Evolutionary conservation across 2,797 vertebrate genomes (phyloP).

Genomic region (Nasua narica): DNA sequence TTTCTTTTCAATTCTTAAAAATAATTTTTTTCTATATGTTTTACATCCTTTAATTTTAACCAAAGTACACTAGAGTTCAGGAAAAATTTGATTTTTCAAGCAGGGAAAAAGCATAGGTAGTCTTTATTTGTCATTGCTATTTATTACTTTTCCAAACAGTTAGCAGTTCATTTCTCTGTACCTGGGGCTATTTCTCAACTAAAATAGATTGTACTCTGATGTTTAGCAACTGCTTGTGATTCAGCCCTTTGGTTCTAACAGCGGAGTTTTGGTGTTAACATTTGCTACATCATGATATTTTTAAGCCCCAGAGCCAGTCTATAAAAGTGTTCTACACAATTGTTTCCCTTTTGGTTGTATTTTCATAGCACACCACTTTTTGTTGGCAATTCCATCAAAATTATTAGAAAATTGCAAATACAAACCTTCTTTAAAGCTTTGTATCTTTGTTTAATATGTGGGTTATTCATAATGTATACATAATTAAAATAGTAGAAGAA

Average conservation of each 20-base stretch:
- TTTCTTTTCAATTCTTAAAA: not conserved
- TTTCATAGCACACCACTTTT: not conserved
- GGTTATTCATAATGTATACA: not conserved
- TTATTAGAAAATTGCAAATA: not conserved
- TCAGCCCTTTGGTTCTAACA: not conserved
- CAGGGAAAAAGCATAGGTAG: not conserved
- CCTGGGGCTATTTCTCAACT: slow-evolving; percentile 33
- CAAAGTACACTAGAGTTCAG: not conserved
- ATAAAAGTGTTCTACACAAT: not conserved
- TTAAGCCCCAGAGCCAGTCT: not conserved
- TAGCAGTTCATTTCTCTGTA: not conserved
- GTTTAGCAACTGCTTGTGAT: slow-evolving; percentile 41
- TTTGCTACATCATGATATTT: slow-evolving; percentile 13
- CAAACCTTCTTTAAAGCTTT: not conserved
- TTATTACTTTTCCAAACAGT: slow-evolving; percentile 36
- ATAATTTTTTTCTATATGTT: not conserved
- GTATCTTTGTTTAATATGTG: not conserved
- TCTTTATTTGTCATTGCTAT: not conserved
- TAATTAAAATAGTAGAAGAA: not conserved
- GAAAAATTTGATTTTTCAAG: not conserved
- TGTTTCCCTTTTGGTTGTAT: not conserved
- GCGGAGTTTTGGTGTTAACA: slow-evolving; percentile 6
- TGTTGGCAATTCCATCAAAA: not conserved
- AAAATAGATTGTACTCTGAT: not conserved
- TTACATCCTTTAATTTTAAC: not conserved